Percentiles rank a stretch among this genome's conserved stretches.
These are phyloP conservation scores for Tetranychus piercei DNA, from an alignment of 2,888 invertebrate species.

Conservation along the genomic window DNA sequence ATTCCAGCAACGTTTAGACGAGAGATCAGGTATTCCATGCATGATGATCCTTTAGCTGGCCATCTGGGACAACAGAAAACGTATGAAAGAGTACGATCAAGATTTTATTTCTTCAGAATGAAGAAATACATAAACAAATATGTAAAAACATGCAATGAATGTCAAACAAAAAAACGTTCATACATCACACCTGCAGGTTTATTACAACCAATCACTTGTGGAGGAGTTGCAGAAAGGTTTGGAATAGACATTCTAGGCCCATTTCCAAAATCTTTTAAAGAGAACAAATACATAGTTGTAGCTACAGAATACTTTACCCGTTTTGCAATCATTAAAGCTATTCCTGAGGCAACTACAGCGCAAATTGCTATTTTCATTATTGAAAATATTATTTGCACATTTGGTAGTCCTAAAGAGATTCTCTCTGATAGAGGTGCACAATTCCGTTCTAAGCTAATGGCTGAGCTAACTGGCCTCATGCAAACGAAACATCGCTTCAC, in stretches of 20 bases:
- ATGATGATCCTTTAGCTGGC: conserved; percentile 22
- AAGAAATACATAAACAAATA: conserved; percentile 12
- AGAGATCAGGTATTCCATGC: conserved; percentile 22
- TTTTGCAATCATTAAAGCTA: conserved; percentile 22
- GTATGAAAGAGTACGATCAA: neutral
- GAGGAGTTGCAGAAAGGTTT: conserved; percentile 11
- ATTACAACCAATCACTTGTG: conserved; percentile 14
- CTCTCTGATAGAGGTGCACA: conserved; percentile 23
- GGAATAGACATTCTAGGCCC: conserved; percentile 23
- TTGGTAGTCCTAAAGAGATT: conserved; percentile 23
- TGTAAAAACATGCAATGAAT: conserved; percentile 2
- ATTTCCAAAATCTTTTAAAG: conserved; percentile 19
- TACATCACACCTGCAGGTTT: conserved; percentile 8
- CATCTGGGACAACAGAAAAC: conserved; percentile 17
- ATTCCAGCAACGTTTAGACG: conserved; percentile 21
- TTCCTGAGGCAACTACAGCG: conserved; percentile 21
- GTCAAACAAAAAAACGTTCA: conserved; percentile 18
- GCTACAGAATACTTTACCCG: conserved; percentile 23
- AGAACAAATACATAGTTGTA: conserved; percentile 24
- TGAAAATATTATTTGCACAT: conserved; percentile 23
- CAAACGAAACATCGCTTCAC: conserved; percentile 21
- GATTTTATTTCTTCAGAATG: conserved; percentile 16
- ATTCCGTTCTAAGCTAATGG: conserved; percentile 12
- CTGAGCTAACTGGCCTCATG: neutral
- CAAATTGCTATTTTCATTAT: conserved; percentile 22